Evolutionary conservation across 2,888 invertebrate species (phyloP).

Genomic region (Nematopogon swammerdamellus): DNA sequence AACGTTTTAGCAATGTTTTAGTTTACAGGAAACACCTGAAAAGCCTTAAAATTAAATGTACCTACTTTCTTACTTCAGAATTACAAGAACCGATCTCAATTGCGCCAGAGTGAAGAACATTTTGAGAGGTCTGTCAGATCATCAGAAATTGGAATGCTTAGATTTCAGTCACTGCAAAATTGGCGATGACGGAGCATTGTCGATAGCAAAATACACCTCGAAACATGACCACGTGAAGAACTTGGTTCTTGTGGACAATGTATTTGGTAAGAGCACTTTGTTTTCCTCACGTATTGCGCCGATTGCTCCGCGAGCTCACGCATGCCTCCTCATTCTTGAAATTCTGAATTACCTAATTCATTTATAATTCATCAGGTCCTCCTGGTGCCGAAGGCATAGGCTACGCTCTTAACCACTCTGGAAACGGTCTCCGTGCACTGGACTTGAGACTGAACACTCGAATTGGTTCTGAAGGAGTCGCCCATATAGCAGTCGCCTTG

Average conservation of each 20-base stretch:
- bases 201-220: constrained; percentile 55
- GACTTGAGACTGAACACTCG: constrained; percentile 42
- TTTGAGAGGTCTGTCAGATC: constrained; percentile 36
- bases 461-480: constrained; percentile 43
- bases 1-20: too few relatives aligned
- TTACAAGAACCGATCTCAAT: constrained; percentile 44
- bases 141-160: constrained; percentile 44
- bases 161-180: constrained; percentile 66
- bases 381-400: constrained; percentile 38
- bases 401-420: constrained; percentile 34
- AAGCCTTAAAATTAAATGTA: too few relatives aligned
- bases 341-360: neutral
- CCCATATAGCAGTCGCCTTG: constrained; percentile 40
- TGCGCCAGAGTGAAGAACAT: constrained; percentile 43
- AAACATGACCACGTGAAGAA: constrained; percentile 41
- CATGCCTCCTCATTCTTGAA: neutral
- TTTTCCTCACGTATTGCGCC: constrained; percentile 1
- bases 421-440: constrained; percentile 32
- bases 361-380: constrained; percentile 23
- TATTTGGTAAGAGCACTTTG: constrained; percentile 37
- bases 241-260: constrained; percentile 50
- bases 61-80: too few relatives aligned
- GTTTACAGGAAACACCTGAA: too few relatives aligned
- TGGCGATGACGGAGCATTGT: constrained; percentile 55
- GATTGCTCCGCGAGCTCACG: neutral